Percentiles rank a stretch among this genome's conserved stretches.
phyloP scores from a whole-genome alignment of 2,888 invertebrate species.

The Catotricha subobsoleta region DNA sequence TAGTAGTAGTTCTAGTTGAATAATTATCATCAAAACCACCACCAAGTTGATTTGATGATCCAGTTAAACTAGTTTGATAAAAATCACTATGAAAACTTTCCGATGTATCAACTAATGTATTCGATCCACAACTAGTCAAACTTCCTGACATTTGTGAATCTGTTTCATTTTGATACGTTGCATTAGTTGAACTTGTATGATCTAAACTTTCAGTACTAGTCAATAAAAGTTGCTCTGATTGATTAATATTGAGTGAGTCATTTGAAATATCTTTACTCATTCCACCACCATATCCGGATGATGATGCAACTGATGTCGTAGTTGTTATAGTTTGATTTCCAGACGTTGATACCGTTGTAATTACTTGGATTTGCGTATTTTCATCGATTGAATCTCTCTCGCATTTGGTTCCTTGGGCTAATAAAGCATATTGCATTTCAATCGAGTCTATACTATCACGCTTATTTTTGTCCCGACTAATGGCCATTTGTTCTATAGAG shows the following conservation, averaged over 20 bases:
- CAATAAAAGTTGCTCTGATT: slow-evolving; percentile 37
- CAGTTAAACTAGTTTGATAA: not conserved
- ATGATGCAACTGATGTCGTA: slow-evolving; percentile 8
- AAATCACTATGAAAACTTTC: not conserved
- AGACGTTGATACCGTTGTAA: not conserved
- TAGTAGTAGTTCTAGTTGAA: not conserved
- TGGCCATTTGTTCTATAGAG: slow-evolving; percentile 20
- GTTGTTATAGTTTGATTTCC: slow-evolving; percentile 10
- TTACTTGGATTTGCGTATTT: slow-evolving; percentile 18
- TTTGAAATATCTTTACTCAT: slow-evolving; percentile 21
- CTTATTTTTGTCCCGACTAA: slow-evolving; percentile 10
- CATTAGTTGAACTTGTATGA: slow-evolving; percentile 55
- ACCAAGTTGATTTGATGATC: not conserved
- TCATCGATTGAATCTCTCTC: slow-evolving; percentile 15
- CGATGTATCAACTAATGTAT: slow-evolving; percentile 57
- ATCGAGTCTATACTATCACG: slow-evolving; percentile 28
- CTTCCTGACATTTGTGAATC: slow-evolving; percentile 76
- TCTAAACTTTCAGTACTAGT: slow-evolving; percentile 58
- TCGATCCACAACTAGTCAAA: slow-evolving; percentile 65
- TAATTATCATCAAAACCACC: not conserved
- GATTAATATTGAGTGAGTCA: slow-evolving; percentile 22
- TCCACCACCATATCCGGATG: slow-evolving; percentile 2
- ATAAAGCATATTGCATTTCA: slow-evolving; percentile 18
- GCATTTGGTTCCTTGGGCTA: slow-evolving; percentile 11
- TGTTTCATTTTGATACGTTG: slow-evolving; percentile 66